phyloP scores from a whole-genome alignment of 2,888 invertebrate species.

The Resseliella maxima region DNA sequence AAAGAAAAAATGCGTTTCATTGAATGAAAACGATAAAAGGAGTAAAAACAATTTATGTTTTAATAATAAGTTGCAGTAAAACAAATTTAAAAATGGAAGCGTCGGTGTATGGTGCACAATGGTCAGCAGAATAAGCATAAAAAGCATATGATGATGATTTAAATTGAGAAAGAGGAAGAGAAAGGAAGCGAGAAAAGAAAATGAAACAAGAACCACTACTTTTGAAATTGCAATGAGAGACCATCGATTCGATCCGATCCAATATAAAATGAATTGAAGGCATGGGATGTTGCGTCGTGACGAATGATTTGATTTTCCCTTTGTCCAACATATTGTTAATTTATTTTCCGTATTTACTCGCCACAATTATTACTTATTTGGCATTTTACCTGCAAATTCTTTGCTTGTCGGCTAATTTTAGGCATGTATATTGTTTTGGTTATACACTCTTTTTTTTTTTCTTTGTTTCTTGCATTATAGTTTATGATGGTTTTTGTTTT shows the following conservation, averaged over 20 bases:
- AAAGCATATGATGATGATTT: neutral
- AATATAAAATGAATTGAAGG: neutral
- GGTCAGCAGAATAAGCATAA: neutral
- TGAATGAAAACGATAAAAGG: conserved; percentile 26
- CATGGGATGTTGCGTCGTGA: conserved; percentile 7
- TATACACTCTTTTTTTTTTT: neutral
- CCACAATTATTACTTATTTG: conserved; percentile 30
- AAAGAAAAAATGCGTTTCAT: neutral
- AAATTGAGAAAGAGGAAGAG: neutral
- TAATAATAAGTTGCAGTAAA: conserved; percentile 52
- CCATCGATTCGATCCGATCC: neutral
- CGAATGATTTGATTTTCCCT: conserved; percentile 36
- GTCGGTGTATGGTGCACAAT: conserved; percentile 27
- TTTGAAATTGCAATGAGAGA: neutral
- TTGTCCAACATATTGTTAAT: neutral
- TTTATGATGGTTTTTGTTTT: neutral
- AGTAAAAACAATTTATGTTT: conserved; percentile 26
- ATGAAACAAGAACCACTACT: neutral
- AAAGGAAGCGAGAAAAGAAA: neutral
- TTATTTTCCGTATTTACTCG: conserved; percentile 27
- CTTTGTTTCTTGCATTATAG: neutral
- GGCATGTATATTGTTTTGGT: neutral
- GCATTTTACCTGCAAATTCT: neutral
- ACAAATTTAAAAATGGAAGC: conserved; percentile 42
- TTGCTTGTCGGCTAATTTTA: neutral